Base-by-base conservation (phyloP, 2,113 vertebrate genomes). In the Malurus melanocephalus region DNA sequence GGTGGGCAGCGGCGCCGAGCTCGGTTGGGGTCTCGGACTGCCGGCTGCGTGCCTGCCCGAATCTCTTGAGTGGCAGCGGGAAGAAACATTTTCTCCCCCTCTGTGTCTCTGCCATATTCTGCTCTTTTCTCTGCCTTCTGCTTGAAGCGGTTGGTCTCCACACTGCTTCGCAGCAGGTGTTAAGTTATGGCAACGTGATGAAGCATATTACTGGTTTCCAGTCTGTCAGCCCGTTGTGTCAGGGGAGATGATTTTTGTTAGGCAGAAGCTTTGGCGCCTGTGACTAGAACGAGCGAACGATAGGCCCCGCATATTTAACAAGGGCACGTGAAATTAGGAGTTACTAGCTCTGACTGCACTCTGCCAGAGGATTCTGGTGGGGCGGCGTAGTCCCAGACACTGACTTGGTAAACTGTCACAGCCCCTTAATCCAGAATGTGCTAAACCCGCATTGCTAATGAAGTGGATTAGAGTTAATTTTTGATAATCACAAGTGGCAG, bases 101-200 rank as follows among this genome's bases (percentile, higher is more conserved):
- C 9, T 0, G 11, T 73, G 40, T 22, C 45, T 57, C 74, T 76
- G 38, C 87, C 56, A 3, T 72, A 6, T 52, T 80, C 79, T 11
- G 38, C n/a, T 67, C 42, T 43, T 33, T 28, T 64, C 30, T 67
- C 16, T 87, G 8, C 42, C 59, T 81, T 27, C 69, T 87, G 77
- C 84, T 64, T 14, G 65, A 20, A 85, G 77, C 51, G 19, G 8
- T 57, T 8, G 78, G 43, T 92, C 51, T 43, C 49, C 55, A 33
- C 76, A 72, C 55, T n/a, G 68, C 78, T 69, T 91, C 72, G n/a
- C 76, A 72, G 87, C 79, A 92, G 82, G 80, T 91, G 88, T 72
- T 55, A 60, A 66, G 65, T 59, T 73, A 12, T 56, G 82, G 83
- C 75, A 86, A 12, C 42, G 40, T 11, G 94, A 42, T 65, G 71